Evolutionary conservation across 1,140 invertebrate species (phyloP).

Genomic region (Papilio machaon): DNA sequence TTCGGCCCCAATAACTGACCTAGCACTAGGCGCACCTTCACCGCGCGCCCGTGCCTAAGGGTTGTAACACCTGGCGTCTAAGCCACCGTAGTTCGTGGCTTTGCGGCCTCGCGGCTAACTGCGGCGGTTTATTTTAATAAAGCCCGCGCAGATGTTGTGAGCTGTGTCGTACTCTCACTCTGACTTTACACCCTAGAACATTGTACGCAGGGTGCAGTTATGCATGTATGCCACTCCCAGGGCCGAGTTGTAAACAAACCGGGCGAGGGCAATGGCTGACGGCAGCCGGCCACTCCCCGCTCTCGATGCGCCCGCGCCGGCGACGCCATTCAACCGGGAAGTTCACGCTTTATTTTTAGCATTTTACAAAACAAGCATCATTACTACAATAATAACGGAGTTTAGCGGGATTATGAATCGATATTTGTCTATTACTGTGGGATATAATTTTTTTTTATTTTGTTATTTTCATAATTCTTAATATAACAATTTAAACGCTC

Average conservation of each 20-base stretch:
- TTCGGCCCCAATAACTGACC: constrained; percentile 73
- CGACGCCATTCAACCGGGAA: constrained; percentile 81
- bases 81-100: constrained; percentile 60
- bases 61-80: constrained; percentile 71
- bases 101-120: constrained; percentile 53
- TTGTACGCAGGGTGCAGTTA: constrained; percentile 62
- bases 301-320: constrained; percentile 63
- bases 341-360: constrained; percentile 80
- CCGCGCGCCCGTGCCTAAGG: constrained; percentile 52
- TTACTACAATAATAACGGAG: constrained; percentile 57
- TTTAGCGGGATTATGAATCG: constrained; percentile 36
- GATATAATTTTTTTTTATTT: neutral
- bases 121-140: constrained; percentile 77
- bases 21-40: constrained; percentile 69
- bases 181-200: constrained; percentile 63
- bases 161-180: constrained; percentile 58
- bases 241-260: constrained; percentile 78
- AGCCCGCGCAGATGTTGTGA: constrained; percentile 74
- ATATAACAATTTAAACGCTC: neutral
- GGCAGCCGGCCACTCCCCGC: constrained; percentile 75
- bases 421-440: neutral
- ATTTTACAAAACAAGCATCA: constrained; percentile 61
- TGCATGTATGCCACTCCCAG: constrained; percentile 47
- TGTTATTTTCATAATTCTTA: neutral
- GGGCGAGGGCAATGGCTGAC: constrained; percentile 78